Evolutionary conservation across 1,140 invertebrate species (phyloP), one percentile per base, ranked within the genome.

Genomic region (Ceratosolen solmsi): DNA sequence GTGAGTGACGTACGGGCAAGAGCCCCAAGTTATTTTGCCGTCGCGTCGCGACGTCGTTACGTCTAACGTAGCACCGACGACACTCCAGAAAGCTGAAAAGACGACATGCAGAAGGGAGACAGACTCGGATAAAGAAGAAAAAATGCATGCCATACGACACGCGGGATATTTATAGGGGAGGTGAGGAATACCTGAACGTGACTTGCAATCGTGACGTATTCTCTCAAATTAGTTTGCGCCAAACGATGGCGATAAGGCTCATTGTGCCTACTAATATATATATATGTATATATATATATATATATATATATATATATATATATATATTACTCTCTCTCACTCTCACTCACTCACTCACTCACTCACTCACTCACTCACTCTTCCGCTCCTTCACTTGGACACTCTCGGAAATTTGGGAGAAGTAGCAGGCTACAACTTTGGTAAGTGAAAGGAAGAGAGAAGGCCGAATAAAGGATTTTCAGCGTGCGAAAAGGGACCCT

Each of bases 1-100:
- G 38, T 41, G 56, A 72, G 68, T 79, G 83, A 83, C 78, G 79
- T 76, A 83, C 65, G 77, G 74, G 46, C 41, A 33, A 70, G 72
- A 73, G 56, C 0, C 33, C 30, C 36, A 30, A 75, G 73, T 73
- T 73, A 72, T 68, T 79, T 70, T n/a, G 27, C 60, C 63, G 46
- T 78, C 60, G 70, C 68, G 75, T 71, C 63, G 65, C 73, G 54
- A 80, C 78, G 82, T 84, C 72, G 54, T 76, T 77, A 56, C 56
- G 58, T 51, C 75, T 84, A 71, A 75, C 75, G 70, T 70, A 72
- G 56, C 51, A n/a, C 51, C 63, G 73, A n/a, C 74, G 74, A 75
- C 71, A 68, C 76, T 78, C 63, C 76, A 68, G 76, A 78, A 54
- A 78, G 7, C 46, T 38, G 51, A 41, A 79, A 73, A 60, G 33